A percentile compares a stretch with the other conserved stretches of the same genome.
Conservation (phyloP, 2,888 invertebrate genomes). For the Yponomeuta sedellus region DNA sequence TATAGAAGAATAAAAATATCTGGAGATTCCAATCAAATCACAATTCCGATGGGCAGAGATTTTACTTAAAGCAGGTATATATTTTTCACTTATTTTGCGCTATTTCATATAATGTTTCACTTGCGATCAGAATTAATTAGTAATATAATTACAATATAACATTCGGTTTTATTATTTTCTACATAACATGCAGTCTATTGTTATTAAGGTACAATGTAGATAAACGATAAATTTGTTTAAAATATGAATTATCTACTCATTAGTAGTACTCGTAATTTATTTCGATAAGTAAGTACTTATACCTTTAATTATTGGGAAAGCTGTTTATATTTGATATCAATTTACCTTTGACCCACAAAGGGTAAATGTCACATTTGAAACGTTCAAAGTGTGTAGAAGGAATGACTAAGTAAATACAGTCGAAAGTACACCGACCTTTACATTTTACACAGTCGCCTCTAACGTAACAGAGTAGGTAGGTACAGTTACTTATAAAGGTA, state of each 20-base stretch:
- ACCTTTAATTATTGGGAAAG: neutral
- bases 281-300: neutral
- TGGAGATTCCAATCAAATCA: neutral
- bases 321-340: neutral
- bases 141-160: neutral
- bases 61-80: neutral
- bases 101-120: neutral
- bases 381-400: too few relatives aligned
- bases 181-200: neutral
- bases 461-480: too few relatives aligned
- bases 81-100: neutral
- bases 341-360: neutral
- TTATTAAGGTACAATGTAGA: neutral
- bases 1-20: neutral
- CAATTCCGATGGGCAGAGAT: neutral
- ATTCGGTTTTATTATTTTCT: neutral
- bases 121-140: neutral
- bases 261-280: conserved; percentile 3
- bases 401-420: too few relatives aligned
- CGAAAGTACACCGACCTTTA: too few relatives aligned
- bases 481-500: too few relatives aligned
- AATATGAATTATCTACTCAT: neutral
- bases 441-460: too few relatives aligned
- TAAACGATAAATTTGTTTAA: neutral
- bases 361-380: neutral